Conservation (phyloP, 2,113 vertebrate species). For the Lonchura striata region DNA sequence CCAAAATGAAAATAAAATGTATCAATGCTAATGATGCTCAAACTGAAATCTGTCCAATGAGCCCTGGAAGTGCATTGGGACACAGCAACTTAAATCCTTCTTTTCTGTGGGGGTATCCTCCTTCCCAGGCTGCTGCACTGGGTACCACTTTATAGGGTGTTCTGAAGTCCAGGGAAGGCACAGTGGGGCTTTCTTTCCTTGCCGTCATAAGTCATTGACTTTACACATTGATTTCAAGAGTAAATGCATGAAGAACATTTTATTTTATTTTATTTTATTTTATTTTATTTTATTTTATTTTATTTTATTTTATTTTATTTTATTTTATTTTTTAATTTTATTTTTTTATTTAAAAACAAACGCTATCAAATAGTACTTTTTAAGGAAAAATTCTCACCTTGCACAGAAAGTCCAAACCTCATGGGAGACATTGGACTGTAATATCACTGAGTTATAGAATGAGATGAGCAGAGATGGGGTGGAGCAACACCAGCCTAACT, state of each 20-base stretch:
- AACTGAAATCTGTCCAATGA: neutral
- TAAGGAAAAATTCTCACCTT: neutral
- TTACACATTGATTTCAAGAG: neutral
- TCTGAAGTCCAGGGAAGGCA: neutral
- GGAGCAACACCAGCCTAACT: neutral
- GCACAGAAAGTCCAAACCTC: neutral
- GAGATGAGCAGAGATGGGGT: neutral
- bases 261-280: neutral
- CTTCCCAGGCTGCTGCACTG: neutral
- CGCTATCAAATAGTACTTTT: neutral
- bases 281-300: neutral
- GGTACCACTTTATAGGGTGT: neutral
- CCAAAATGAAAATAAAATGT: neutral
- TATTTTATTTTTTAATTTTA: neutral
- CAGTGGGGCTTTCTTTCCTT: neutral
- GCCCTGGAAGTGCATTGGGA: neutral
- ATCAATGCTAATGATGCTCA: accelerated
- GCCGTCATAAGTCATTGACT: no score
- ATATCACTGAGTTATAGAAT: accelerated
- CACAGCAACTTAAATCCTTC: accelerated
- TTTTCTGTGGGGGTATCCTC: neutral
- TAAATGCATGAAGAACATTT: accelerated
- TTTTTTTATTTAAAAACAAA: neutral
- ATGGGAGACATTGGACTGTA: accelerated
- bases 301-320: neutral